phyloP scores from a whole-genome alignment of 2,888 invertebrate genomes.

The Nephrotoma appendiculata region DNA sequence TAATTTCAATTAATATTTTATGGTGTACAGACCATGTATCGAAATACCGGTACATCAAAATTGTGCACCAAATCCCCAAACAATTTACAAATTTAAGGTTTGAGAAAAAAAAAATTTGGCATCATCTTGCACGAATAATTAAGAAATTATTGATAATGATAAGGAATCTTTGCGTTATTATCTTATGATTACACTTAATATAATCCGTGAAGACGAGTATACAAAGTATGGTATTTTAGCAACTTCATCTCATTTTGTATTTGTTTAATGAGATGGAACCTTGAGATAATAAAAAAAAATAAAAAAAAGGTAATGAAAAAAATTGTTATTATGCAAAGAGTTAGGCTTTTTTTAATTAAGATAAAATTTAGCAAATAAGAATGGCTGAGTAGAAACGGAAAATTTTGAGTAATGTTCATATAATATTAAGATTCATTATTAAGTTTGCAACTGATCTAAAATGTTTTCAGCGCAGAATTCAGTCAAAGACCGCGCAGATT shows the following conservation, averaged over 20 bases:
- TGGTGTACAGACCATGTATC: neutral
- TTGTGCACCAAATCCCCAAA: neutral
- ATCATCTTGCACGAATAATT: neutral
- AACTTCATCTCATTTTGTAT: neutral
- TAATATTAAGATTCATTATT: too few relatives aligned
- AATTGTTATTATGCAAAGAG: neutral
- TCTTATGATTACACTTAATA: neutral
- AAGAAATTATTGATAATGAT: neutral
- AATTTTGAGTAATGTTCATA: too few relatives aligned
- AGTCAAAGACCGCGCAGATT: too few relatives aligned
- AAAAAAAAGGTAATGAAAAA: neutral
- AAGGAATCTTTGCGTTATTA: neutral
- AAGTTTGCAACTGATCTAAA: too few relatives aligned
- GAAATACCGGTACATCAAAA: neutral
- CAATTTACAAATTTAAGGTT: neutral
- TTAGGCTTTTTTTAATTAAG: neutral
- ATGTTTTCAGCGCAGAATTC: too few relatives aligned
- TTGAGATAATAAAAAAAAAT: neutral
- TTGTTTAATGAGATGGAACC: neutral
- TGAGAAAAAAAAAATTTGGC: neutral
- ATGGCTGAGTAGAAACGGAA: too few relatives aligned
- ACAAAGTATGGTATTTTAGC: neutral
- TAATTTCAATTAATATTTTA: neutral
- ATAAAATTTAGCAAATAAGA: neutral
- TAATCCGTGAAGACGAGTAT: too few relatives aligned